Conservation (phyloP, 2,888 invertebrate species). For the Biston betularia region DNA sequence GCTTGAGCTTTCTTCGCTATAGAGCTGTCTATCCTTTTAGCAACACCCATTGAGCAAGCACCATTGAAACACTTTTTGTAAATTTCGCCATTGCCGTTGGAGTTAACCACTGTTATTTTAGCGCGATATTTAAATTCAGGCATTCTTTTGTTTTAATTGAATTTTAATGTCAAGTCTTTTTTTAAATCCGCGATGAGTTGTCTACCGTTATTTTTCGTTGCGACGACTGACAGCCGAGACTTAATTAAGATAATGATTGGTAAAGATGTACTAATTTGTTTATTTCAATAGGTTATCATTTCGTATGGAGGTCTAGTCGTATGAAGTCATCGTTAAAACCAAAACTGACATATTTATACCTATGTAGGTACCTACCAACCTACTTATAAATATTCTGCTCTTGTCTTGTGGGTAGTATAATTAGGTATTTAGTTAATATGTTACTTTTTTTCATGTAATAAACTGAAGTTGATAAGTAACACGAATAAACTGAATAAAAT, state of each 20-base stretch:
- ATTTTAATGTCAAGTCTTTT: constrained; percentile 9
- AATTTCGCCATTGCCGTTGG: constrained; percentile 67
- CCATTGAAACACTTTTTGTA: constrained; percentile 68
- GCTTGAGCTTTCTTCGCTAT: constrained; percentile 74
- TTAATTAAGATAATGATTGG: constrained; percentile 21
- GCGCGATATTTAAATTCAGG: constrained; percentile 63
- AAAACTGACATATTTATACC: neutral
- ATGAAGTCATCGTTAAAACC: constrained; percentile 44
- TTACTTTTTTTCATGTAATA: too few relatives aligned
- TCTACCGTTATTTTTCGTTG: constrained; percentile 52
- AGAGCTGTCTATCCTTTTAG: constrained; percentile 60
- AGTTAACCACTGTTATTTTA: constrained; percentile 66
- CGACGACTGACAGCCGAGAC: constrained; percentile 45
- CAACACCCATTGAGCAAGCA: constrained; percentile 64
- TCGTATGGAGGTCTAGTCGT: constrained; percentile 32
- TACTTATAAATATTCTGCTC: neutral
- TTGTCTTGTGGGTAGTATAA: too few relatives aligned
- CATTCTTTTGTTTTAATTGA: constrained; percentile 54
- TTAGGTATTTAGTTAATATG: too few relatives aligned
- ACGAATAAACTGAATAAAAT: too few relatives aligned
- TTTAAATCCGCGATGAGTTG: constrained; percentile 40
- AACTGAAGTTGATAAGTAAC: too few relatives aligned
- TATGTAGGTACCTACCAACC: neutral
- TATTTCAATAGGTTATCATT: constrained; percentile 49
- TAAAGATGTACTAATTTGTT: constrained; percentile 38